Evolutionary conservation across 2,888 invertebrate genomes (phyloP).

Genomic region (Acanthacorydalis orientalis): DNA sequence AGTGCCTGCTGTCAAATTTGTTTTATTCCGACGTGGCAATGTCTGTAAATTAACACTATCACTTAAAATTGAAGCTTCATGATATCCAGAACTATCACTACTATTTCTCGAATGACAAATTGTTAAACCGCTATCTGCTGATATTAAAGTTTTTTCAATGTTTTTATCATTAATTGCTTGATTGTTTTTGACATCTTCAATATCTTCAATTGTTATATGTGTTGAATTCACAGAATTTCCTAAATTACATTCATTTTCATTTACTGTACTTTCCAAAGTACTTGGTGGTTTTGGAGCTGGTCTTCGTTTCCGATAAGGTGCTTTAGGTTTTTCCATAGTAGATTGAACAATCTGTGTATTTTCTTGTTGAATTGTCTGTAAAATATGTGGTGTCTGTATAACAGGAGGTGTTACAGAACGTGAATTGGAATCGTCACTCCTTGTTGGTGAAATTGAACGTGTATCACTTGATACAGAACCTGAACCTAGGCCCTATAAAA

Average conservation of each 20-base stretch:
- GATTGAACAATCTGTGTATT: slow-evolving; percentile 19
- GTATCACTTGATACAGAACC: slow-evolving; percentile 26
- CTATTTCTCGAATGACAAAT: slow-evolving; percentile 52
- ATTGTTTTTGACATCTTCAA: slow-evolving; percentile 12
- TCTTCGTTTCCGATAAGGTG: slow-evolving; percentile 34
- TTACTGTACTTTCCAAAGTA: slow-evolving; percentile 5
- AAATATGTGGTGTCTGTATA: slow-evolving; percentile 14
- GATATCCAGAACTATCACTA: slow-evolving; percentile 56
- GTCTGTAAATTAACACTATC: slow-evolving; percentile 32
- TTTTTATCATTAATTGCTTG: slow-evolving; percentile 11
- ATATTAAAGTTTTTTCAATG: slow-evolving; percentile 9
- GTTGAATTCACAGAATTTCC: slow-evolving; percentile 4
- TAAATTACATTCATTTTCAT: slow-evolving; percentile 12
- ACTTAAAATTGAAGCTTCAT: slow-evolving; percentile 47
- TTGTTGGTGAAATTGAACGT: slow-evolving; percentile 36
- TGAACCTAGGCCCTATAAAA: slow-evolving; percentile 23
- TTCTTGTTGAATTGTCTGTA: slow-evolving; percentile 17
- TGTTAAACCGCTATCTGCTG: slow-evolving; percentile 22
- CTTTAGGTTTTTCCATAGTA: slow-evolving; percentile 26
- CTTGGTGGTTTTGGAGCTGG: slow-evolving; percentile 40
- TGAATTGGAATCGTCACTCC: slow-evolving; percentile 36
- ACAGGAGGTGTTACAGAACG: slow-evolving; percentile 26
- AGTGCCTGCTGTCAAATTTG: slow-evolving; percentile 8
- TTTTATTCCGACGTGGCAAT: slow-evolving; percentile 4
- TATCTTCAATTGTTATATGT: too few species aligned